Evolutionary conservation across 2,888 invertebrate genomes (phyloP).

Genomic region (Coecobrya sp.): DNA sequence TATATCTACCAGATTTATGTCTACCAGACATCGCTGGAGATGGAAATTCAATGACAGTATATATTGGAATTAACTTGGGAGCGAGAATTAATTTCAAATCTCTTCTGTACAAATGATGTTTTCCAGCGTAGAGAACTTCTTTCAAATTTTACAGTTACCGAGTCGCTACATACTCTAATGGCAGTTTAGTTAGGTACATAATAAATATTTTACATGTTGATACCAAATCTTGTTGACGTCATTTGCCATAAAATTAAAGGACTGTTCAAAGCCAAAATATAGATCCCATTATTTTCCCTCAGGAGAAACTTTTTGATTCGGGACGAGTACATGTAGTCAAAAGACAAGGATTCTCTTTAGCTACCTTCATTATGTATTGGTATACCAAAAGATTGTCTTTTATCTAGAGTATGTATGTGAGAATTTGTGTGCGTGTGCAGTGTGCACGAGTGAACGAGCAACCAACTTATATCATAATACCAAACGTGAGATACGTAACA

Average conservation of each 20-base stretch:
- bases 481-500: conserved; percentile 49
- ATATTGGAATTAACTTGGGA: not conserved
- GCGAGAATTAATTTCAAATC: not conserved
- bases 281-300: conserved; percentile 11
- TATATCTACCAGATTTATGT: too few relatives aligned
- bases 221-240: not conserved
- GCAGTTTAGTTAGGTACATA: not conserved
- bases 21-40: too few relatives aligned
- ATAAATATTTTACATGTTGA: not conserved
- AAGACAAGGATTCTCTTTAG: conserved; percentile 16
- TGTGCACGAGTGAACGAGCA: conserved; percentile 36
- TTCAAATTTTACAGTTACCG: not conserved
- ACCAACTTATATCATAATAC: conserved; percentile 18
- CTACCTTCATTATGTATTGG: conserved; percentile 7
- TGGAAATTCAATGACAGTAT: not conserved
- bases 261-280: not conserved
- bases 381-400: conserved; percentile 35
- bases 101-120: not conserved
- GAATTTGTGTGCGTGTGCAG: conserved; percentile 21
- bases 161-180: not conserved
- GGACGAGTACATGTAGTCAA: not conserved
- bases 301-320: conserved; percentile 10
- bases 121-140: not conserved
- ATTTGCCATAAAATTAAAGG: conserved; percentile 22
- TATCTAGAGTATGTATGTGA: not conserved